phyloP scores from a whole-genome alignment of 2,797 vertebrate genomes.

The Melanotaenia nigrans region DNA sequence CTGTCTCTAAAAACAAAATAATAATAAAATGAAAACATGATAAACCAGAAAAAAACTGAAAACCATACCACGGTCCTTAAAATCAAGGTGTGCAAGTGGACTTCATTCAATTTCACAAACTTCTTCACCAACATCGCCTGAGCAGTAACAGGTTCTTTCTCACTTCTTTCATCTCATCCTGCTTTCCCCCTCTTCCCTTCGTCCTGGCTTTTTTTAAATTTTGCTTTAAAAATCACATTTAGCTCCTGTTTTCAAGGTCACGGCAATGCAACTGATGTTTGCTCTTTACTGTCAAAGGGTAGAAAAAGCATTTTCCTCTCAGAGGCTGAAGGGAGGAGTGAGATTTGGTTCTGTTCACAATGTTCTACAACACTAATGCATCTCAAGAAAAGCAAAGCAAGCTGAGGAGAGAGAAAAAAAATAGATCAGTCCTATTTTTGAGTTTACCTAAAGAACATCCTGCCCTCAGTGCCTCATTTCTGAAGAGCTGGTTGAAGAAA shows the following conservation, averaged over 20 bases:
- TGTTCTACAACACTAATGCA: too few species aligned
- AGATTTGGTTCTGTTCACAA: not conserved
- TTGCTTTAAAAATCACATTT: not conserved
- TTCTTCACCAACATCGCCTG: too few species aligned
- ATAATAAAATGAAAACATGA: too few species aligned
- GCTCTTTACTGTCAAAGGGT: too few species aligned
- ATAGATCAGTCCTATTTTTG: not conserved
- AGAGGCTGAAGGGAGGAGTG: not conserved
- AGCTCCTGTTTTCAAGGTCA: not conserved
- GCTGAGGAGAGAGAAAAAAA: not conserved
- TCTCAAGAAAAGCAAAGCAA: not conserved
- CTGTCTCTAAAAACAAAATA: too few species aligned
- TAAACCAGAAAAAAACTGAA: too few species aligned
- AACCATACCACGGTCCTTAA: too few species aligned
- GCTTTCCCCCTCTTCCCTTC: too few species aligned
- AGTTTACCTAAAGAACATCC: not conserved
- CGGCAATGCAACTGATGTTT: not conserved
- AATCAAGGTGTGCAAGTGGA: not conserved
- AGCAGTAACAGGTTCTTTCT: too few species aligned
- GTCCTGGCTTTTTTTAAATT: not conserved
- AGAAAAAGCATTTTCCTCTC: not conserved
- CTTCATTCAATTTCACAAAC: not conserved
- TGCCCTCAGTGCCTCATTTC: not conserved
- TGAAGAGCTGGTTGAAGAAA: not conserved
- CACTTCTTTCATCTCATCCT: not conserved